Conservation (phyloP, 2,888 invertebrate genomes). For the Mesodorylaimus sp. region DNA sequence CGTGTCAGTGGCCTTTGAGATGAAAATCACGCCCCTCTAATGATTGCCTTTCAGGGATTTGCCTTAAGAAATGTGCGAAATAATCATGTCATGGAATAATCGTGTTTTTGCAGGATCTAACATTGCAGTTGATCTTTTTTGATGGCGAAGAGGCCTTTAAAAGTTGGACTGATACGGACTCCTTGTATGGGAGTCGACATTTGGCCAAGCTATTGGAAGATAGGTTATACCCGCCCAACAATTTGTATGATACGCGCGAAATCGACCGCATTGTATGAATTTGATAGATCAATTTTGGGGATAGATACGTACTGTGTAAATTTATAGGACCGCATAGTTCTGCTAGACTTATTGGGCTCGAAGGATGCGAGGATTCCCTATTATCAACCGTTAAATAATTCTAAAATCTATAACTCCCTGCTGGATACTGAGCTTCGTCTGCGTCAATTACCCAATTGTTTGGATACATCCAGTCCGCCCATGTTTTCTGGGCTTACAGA, state of each 20-base stretch:
- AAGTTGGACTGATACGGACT: slow-evolving; percentile 63
- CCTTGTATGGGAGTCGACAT: slow-evolving; percentile 65
- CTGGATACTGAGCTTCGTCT: neutral
- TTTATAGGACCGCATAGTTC: neutral
- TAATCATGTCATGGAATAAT: too few species aligned
- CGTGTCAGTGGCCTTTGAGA: too few species aligned
- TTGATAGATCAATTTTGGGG: neutral
- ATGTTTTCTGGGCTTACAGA: neutral
- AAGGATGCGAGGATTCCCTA: neutral
- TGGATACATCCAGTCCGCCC: neutral
- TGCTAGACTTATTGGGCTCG: neutral
- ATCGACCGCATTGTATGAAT: neutral
- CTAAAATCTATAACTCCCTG: neutral
- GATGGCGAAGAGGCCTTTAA: slow-evolving; percentile 89
- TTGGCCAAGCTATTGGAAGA: neutral
- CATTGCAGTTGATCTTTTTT: slow-evolving; percentile 65
- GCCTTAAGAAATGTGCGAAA: too few species aligned
- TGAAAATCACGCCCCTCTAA: too few species aligned
- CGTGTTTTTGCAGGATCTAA: too few species aligned
- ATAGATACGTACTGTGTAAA: neutral
- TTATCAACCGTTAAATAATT: neutral
- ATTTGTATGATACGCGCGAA: neutral
- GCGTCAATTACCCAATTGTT: neutral
- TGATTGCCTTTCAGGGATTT: too few species aligned
- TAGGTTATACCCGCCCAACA: neutral